Evolutionary conservation across 2,113 vertebrate genomes (phyloP).

Genomic region (Trochalopteron elliotii): DNA sequence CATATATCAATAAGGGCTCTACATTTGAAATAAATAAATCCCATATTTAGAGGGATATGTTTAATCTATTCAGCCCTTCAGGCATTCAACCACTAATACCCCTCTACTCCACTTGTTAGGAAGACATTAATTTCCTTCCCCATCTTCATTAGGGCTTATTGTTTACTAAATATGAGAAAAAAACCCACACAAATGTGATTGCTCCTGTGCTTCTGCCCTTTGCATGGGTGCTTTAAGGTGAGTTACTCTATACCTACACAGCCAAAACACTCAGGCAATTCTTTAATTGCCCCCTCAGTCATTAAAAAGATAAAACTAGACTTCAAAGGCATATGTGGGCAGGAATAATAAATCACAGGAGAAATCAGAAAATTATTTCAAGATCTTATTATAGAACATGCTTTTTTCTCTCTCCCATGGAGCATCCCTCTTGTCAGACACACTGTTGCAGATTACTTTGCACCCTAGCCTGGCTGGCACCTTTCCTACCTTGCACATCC

Average conservation of each 20-base stretch:
- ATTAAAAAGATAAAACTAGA: neutral
- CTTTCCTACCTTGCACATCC: neutral
- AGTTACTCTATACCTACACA: neutral
- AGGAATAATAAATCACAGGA: neutral
- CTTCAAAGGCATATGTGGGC: neutral
- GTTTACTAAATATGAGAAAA: neutral
- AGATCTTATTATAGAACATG: neutral
- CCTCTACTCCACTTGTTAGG: neutral
- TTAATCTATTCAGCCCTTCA: neutral
- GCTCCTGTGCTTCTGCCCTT: neutral
- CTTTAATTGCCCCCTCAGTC: neutral
- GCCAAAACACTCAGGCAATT: neutral
- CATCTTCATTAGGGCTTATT: neutral
- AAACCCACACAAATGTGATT: neutral
- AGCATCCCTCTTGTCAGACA: neutral
- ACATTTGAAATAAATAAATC: neutral
- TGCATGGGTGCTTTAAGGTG: neutral
- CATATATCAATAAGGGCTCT: neutral
- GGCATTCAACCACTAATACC: neutral
- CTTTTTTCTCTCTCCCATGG: neutral
- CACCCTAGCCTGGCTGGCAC: neutral
- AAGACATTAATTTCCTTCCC: neutral
- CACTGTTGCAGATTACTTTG: fast-evolving
- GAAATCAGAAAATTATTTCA: neutral
- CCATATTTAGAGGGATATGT: neutral